phyloP scores from a whole-genome alignment of 2,888 invertebrate species.

The Drosophila tanythrix region DNA sequence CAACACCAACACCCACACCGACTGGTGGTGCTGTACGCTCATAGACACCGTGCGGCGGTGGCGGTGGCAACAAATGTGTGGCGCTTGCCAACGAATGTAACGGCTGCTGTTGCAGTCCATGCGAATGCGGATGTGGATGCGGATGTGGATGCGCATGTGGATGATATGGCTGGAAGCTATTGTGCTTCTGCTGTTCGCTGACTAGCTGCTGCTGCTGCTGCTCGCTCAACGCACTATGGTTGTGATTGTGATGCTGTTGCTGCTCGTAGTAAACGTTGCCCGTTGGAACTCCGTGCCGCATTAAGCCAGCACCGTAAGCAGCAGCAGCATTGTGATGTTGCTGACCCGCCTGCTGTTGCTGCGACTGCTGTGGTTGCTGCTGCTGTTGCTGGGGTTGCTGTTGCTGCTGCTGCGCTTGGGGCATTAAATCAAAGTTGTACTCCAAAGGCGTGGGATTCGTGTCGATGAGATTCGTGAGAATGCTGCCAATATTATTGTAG shows the following conservation, averaged over 20 bases:
- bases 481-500: slow-evolving; percentile 85
- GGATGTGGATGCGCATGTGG: slow-evolving; percentile 68
- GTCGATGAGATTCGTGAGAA: slow-evolving; percentile 85
- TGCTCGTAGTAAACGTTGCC: slow-evolving; percentile 73
- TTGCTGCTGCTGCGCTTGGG: slow-evolving; percentile 69
- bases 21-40: slow-evolving; percentile 70
- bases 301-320: slow-evolving; percentile 74
- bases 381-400: slow-evolving; percentile 70
- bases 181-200: slow-evolving; percentile 82
- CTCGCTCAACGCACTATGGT: slow-evolving; percentile 70
- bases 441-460: slow-evolving; percentile 84
- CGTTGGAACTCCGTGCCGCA: slow-evolving; percentile 74
- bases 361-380: slow-evolving; percentile 54
- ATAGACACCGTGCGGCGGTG: slow-evolving; percentile 80
- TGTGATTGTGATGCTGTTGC: slow-evolving; percentile 68
- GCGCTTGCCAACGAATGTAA: slow-evolving; percentile 69
- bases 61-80: slow-evolving; percentile 75
- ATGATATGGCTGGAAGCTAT: slow-evolving; percentile 83
- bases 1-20: slow-evolving; percentile 63
- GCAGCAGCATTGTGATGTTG: slow-evolving; percentile 61
- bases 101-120: slow-evolving; percentile 60
- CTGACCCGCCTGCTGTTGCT: slow-evolving; percentile 49
- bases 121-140: slow-evolving; percentile 53
- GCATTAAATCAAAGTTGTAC: slow-evolving; percentile 84
- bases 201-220: slow-evolving; percentile 51